A percentile compares a stretch with the other conserved stretches of the same genome.
phyloP scores from a whole-genome alignment of 1,140 invertebrate genomes.

The Drosophila mauritiana region DNA sequence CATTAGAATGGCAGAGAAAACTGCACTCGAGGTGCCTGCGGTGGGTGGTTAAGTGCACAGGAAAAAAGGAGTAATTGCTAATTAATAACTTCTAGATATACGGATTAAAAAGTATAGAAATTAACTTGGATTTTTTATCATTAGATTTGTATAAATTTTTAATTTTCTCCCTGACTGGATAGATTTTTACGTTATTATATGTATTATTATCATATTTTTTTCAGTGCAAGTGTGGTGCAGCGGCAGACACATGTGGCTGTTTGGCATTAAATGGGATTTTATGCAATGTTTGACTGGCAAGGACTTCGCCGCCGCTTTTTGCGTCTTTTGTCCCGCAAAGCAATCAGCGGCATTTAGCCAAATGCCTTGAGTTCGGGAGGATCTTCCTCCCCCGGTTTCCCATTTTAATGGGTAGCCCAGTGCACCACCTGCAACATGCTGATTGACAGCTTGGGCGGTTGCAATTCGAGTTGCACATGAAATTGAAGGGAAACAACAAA shows the following conservation, averaged over 20 bases:
- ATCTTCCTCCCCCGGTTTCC: constrained; percentile 16
- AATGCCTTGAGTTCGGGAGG: constrained; percentile 32
- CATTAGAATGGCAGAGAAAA: constrained; percentile 76
- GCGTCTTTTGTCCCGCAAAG: constrained; percentile 59
- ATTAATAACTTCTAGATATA: too few species aligned
- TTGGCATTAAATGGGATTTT: constrained; percentile 73
- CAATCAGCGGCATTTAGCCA: constrained; percentile 51
- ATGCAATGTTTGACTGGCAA: constrained; percentile 66
- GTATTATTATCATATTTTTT: neutral
- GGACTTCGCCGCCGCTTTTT: constrained; percentile 38
- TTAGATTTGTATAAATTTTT: neutral
- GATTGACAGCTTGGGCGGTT: constrained; percentile 57
- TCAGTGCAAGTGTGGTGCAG: constrained; percentile 19
- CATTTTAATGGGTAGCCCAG: constrained; percentile 7
- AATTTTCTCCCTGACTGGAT: neutral
- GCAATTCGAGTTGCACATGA: constrained; percentile 46
- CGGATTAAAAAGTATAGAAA: neutral
- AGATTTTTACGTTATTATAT: neutral
- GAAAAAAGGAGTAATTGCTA: neutral
- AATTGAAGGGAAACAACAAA: constrained; percentile 52
- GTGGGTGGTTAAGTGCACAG: constrained; percentile 16
- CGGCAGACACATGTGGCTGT: constrained; percentile 65
- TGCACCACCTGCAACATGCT: constrained; percentile 55
- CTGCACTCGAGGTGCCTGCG: constrained; percentile 51
- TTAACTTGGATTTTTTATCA: too few species aligned